These are phyloP conservation scores for Hypothenemus hampei DNA, from an alignment of 1,140 invertebrate genomes.

Conservation along the genomic window DNA sequence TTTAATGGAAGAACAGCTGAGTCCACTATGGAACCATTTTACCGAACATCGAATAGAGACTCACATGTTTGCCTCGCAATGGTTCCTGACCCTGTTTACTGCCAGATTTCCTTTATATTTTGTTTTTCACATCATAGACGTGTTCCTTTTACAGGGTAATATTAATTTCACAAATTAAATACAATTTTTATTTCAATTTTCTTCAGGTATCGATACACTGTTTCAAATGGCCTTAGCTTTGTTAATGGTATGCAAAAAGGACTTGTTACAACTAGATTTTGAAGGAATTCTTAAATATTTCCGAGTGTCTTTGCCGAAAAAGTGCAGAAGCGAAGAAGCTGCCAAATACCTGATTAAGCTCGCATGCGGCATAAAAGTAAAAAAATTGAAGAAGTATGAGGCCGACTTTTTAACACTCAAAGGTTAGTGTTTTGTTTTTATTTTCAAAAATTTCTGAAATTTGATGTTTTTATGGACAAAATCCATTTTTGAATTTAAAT, in stretches of 20 bases:
- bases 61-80: slow-evolving; percentile 99
- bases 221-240: slow-evolving; percentile 95
- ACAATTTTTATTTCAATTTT: background rate
- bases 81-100: slow-evolving; percentile 98
- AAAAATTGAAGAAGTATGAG: slow-evolving; percentile 94
- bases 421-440: slow-evolving; percentile 47
- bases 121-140: slow-evolving; percentile 95
- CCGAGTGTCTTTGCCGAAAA: slow-evolving; percentile 92
- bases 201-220: slow-evolving; percentile 75
- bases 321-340: slow-evolving; percentile 86
- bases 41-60: slow-evolving; percentile 86
- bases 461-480: too few species aligned
- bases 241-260: slow-evolving; percentile 86
- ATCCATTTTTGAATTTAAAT: too few species aligned
- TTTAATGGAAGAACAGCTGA: slow-evolving; percentile 91
- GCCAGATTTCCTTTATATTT: slow-evolving; percentile 96
- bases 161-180: background rate
- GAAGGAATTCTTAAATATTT: slow-evolving; percentile 95
- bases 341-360: slow-evolving; percentile 84
- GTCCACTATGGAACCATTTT: slow-evolving; percentile 88
- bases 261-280: slow-evolving; percentile 93
- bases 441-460: too few species aligned
- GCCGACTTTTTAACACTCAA: slow-evolving; percentile 83
- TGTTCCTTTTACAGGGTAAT: slow-evolving; percentile 82
- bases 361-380: slow-evolving; percentile 87